Base-by-base conservation (phyloP, 2,113 vertebrate species). In the Colistium nudipinnis region DNA sequence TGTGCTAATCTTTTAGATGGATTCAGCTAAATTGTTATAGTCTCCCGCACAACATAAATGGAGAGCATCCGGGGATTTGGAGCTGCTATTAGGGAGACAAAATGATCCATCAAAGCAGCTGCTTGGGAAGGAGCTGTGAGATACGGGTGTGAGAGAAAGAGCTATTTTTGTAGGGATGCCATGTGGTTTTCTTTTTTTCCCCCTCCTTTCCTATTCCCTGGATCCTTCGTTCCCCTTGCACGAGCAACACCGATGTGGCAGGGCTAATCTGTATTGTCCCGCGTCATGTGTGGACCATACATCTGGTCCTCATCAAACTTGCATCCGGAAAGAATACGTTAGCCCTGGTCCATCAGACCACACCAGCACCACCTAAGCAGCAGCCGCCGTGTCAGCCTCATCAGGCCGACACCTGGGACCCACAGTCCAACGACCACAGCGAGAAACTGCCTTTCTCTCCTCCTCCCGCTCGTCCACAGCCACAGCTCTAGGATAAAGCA, bases 21-120 rank as follows among this genome's bases (percentile, higher is more conserved):
- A 80, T 89, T 82, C 76, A 41, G 64, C 74, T 85, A 88, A 87
- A 87, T 84, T 88, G 82, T 81, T 89, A 89, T 80, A 80, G 80
- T 85, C 85, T 91, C 66, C 75, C 44, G 74, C 55, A 43, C 82
- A 86, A 86, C 81, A 83, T 74, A 76, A 88, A 85, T 72, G 80
- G 63, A 78, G 48, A 78, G 80, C 72, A 82, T 86, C 89, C 69
- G 83, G 89, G 82, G 85, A 88, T 88, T 89, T 84, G 78, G 76
- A 76, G 78, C 69, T 75, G 82, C 90, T 87, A 88, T 89, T 90
- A 88, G 59, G 78, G 73, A 88, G 81, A 87, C 78, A 90, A 91
- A 92, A 84, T 85, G 83, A 90, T 86, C 85, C 71, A 87, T 89
- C 81, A 91, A 82, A 90, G 80, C 82, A 89, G 83, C 81, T 89